Evolutionary conservation across 2,888 invertebrate genomes (phyloP).

Genomic region (Cheilosia grossa): DNA sequence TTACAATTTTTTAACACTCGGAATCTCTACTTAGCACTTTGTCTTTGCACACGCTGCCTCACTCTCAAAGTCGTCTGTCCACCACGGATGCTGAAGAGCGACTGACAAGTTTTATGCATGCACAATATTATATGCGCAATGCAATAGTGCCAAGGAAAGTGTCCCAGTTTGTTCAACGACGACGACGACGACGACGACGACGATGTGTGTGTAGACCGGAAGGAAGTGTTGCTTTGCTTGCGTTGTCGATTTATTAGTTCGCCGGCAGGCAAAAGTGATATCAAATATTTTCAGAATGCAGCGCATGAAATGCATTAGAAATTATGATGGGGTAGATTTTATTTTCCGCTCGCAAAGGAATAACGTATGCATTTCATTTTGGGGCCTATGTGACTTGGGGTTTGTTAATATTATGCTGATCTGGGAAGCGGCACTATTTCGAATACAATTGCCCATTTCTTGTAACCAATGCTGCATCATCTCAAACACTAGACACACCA

Average conservation of each 20-base stretch:
- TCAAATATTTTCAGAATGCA: conserved; percentile 50
- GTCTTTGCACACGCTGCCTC: too few relatives aligned
- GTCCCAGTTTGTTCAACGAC: conserved; percentile 22
- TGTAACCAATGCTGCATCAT: too few relatives aligned
- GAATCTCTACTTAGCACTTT: too few relatives aligned
- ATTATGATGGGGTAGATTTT: background rate
- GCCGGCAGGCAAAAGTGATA: conserved; percentile 31
- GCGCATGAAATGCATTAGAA: conserved; percentile 45
- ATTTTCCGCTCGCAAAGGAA: background rate
- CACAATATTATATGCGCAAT: conserved; percentile 16
- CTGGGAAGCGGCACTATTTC: background rate
- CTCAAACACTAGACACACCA: too few relatives aligned
- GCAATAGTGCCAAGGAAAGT: conserved; percentile 6
- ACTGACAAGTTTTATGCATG: conserved; percentile 26
- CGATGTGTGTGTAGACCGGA: background rate
- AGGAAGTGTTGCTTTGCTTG: conserved; percentile 23
- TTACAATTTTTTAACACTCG: too few relatives aligned
- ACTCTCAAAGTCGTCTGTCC: too few relatives aligned
- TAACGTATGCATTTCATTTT: conserved; percentile 2
- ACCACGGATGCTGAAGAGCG: too few relatives aligned
- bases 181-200: too few relatives aligned
- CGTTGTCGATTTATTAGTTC: conserved; percentile 52
- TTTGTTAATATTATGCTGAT: background rate
- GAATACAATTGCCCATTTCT: too few relatives aligned
- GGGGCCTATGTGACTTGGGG: background rate